Conservation (phyloP, 2,113 vertebrate genomes). For the Numida meleagris region DNA sequence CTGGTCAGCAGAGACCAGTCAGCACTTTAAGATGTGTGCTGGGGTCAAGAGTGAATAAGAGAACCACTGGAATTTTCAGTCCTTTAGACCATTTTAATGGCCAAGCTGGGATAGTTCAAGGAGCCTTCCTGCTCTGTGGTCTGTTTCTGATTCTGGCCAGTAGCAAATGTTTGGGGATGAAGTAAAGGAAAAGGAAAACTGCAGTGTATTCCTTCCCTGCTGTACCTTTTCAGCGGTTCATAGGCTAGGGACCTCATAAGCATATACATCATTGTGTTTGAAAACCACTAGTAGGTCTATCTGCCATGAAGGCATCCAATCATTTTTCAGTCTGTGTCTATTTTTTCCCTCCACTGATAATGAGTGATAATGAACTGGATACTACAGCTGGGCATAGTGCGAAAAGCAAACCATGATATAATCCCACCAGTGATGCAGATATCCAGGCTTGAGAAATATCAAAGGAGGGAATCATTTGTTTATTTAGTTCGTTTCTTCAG, state of each 20-base stretch:
- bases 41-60: slow-evolving; percentile 12
- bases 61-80: background rate
- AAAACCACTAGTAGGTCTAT: background rate
- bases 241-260: background rate
- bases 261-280: background rate
- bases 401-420: background rate
- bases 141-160: background rate
- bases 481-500: background rate
- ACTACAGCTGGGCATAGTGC: rapidly evolving
- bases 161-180: background rate
- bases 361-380: background rate
- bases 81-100: background rate
- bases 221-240: background rate
- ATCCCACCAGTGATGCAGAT: background rate
- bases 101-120: background rate
- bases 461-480: background rate
- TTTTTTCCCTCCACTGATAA: background rate
- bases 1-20: slow-evolving; percentile 43
- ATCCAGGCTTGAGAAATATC: background rate
- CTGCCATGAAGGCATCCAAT: background rate
- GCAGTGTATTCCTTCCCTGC: background rate
- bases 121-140: background rate
- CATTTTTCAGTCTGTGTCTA: background rate
- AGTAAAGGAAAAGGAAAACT: background rate
- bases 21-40: slow-evolving; percentile 57